Evolutionary conservation across 2,888 invertebrate genomes (phyloP).

Genomic region (Acrobeloides nanus): DNA sequence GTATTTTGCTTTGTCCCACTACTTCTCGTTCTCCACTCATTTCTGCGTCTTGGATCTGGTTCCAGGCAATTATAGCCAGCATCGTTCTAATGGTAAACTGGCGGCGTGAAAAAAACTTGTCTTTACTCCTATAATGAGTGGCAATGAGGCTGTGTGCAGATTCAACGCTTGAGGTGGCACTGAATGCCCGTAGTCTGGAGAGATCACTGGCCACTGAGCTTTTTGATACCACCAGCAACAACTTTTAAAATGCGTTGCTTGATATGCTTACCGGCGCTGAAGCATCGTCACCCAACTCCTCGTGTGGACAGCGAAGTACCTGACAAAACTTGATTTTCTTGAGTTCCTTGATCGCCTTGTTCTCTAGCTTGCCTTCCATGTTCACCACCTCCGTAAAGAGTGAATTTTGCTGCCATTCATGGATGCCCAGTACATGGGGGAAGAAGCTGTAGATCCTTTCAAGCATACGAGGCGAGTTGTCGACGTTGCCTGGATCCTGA

Average conservation of each 20-base stretch:
- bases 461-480: constrained; percentile 1
- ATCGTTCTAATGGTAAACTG: neutral
- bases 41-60: neutral
- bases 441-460: neutral
- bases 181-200: neutral
- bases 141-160: neutral
- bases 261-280: neutral
- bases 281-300: neutral
- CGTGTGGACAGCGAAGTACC: neutral
- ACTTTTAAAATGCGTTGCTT: neutral
- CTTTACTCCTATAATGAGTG: constrained; percentile 1
- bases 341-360: neutral
- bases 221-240: neutral
- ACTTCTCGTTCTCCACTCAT: neutral
- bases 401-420: neutral
- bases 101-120: neutral
- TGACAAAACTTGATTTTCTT: neutral
- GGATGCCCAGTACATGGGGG: neutral
- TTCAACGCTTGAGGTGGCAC: neutral
- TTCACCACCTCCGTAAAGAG: neutral
- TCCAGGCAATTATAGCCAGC: constrained; percentile 2
- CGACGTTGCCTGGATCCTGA: neutral
- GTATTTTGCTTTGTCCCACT: neutral
- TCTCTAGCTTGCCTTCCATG: neutral
- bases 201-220: neutral